These are phyloP conservation scores for Larimichthys polyactis DNA, from an alignment of 2,113 vertebrate species.

Conservation along the genomic window DNA sequence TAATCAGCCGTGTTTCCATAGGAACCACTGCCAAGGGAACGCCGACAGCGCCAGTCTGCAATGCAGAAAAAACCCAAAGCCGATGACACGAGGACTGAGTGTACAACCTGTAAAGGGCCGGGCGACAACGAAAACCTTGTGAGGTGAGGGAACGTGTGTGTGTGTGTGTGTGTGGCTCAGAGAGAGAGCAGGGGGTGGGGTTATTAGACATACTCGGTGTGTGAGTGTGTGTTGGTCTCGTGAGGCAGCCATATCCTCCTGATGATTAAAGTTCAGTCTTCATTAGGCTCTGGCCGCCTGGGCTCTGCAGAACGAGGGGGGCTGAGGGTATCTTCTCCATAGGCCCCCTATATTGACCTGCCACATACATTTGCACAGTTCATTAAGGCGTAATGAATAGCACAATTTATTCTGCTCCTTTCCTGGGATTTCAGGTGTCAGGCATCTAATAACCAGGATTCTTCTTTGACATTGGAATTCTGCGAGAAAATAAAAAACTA, in stretches of 20 bases:
- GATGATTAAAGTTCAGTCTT: constrained; percentile 82
- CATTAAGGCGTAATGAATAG: constrained; percentile 82
- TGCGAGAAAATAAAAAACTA: constrained; percentile 22
- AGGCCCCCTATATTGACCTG: constrained; percentile 80
- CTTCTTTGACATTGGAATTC: constrained; percentile 54
- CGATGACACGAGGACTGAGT: constrained; percentile 95
- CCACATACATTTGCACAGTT: constrained; percentile 82
- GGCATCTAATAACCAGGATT: constrained; percentile 66
- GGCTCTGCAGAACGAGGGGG: constrained; percentile 56
- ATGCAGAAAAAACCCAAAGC: constrained; percentile 95
- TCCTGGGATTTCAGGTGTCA: constrained; percentile 58
- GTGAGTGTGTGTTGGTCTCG: constrained; percentile 28
- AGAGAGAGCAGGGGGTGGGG: not conserved
- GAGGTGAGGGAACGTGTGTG: constrained; percentile 87
- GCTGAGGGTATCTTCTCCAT: constrained; percentile 51
- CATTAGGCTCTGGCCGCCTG: constrained; percentile 73
- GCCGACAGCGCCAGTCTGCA: constrained; percentile 91
- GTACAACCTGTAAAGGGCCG: constrained; percentile 93
- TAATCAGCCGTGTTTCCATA: constrained; percentile 82
- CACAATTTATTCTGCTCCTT: constrained; percentile 74
- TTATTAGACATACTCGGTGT: constrained; percentile 26
- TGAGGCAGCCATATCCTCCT: constrained; percentile 72
- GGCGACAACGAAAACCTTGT: constrained; percentile 99
- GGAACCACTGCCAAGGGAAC: constrained; percentile 93
- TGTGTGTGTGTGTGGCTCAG: not conserved